Base-by-base conservation (phyloP, 2,888 invertebrate species). In the Heliconius ethilla region DNA sequence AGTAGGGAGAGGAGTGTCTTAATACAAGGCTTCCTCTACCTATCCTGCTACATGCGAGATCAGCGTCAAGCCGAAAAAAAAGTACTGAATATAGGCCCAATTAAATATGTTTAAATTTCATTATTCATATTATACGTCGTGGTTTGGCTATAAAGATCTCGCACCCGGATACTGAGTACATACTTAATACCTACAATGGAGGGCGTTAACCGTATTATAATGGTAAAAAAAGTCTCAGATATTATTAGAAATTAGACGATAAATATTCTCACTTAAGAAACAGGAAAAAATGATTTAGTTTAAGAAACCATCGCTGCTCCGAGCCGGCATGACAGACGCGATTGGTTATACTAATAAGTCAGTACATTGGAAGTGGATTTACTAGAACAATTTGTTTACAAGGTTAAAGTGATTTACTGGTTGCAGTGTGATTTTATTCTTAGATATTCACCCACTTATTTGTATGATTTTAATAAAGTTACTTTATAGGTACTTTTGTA, bases 361-460 rank as follows among this genome's bases (percentile, higher is more conserved):
- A 65, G 33, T 74, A 79, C 79, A 66, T 79, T 79, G 78, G 76
- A 70, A 86, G 84, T 85, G 83, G 85, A 87, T 86, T 85, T 87
- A 88, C 87, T 88, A 85, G 88, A 89, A 88, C 87, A 86, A 88
- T 89, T 87, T 87, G 85, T 85, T 83, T 85, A 83, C 90, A 90
- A 91, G 91, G 90, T 87, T 89, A 84, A 85, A 88, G 82, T 86
- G 83, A 89, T 91, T 90, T 88, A 86, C 86, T 87, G 84, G 86
- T 85, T 86, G 84, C 87, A 85, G 76, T 83, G 84, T 89, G 89
- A 88, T 90, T 87, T 87, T 87, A 88, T 88, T 89, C 83, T 83
- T 84, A 86, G 83, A 83, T 81, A 80, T 79, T 81, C 78, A 69
- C 67, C 74, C 73, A 72, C 63, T 59, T 22, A 72, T 79, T 79